phyloP scores from a whole-genome alignment of 2,888 invertebrate species.

The Macaria liturata region DNA sequence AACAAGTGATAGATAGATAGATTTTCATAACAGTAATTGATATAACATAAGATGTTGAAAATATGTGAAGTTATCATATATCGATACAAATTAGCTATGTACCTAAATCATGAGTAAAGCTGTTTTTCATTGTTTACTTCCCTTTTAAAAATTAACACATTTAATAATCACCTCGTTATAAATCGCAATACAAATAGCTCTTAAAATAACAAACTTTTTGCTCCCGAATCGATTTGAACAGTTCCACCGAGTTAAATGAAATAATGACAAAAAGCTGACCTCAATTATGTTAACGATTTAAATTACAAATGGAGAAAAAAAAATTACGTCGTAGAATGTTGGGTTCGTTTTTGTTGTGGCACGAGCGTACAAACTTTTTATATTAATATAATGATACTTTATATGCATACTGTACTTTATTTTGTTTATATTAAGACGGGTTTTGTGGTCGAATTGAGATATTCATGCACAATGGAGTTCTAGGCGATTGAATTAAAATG shows the following conservation, averaged over 20 bases:
- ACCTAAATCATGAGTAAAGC: too few relatives aligned
- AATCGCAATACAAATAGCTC: constrained; percentile 14
- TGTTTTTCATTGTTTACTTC: too few relatives aligned
- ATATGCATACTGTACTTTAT: constrained; percentile 3
- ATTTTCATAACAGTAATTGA: too few relatives aligned
- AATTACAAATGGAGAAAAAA: constrained; percentile 15
- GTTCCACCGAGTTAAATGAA: constrained; percentile 15
- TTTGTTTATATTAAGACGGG: neutral
- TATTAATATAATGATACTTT: constrained; percentile 10
- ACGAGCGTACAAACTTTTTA: constrained; percentile 19
- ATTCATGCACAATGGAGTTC: too few relatives aligned
- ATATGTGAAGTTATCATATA: too few relatives aligned
- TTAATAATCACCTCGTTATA: constrained; percentile 3
- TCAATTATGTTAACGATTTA: constrained; percentile 19
- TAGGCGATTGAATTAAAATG: too few relatives aligned
- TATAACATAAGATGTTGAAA: too few relatives aligned
- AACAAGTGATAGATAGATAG: too few relatives aligned
- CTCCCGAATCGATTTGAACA: constrained; percentile 20
- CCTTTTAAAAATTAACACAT: constrained; percentile 1
- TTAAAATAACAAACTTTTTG: constrained; percentile 19
- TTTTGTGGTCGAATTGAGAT: neutral
- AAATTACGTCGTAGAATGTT: constrained; percentile 9
- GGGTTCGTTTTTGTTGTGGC: constrained; percentile 8
- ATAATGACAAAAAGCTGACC: constrained; percentile 19
- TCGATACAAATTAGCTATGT: too few relatives aligned